Evolutionary conservation across 2,797 vertebrate species (phyloP).

Genomic region (Acropternis orthonyx): DNA sequence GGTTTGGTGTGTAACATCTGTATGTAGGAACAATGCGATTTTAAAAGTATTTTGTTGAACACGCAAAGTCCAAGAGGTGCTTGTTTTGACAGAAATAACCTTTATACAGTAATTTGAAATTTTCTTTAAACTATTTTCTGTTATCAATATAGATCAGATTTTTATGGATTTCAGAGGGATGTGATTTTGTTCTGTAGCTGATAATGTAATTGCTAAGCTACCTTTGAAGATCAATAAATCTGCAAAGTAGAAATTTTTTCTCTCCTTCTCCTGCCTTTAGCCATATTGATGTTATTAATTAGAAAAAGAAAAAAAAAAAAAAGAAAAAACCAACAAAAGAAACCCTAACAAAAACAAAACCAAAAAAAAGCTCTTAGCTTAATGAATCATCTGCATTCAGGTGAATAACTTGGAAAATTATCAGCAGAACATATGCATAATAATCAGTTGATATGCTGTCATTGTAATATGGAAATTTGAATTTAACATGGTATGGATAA

Average conservation of each 20-base stretch:
- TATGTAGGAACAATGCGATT: not conserved
- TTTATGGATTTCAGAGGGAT: not conserved
- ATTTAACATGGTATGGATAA: not conserved
- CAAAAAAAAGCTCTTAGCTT: not conserved
- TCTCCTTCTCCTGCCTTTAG: not conserved
- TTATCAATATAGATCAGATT: not conserved
- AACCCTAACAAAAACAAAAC: not conserved
- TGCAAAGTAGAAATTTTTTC: not conserved
- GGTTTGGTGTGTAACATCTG: not conserved
- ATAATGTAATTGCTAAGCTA: not conserved
- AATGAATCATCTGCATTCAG: not conserved
- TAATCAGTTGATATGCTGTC: not conserved
- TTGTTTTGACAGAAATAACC: conserved; percentile 1
- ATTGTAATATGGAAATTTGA: not conserved
- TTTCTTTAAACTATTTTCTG: conserved; percentile 1
- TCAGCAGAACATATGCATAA: not conserved
- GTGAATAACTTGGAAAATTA: not conserved
- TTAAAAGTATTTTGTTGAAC: not conserved
- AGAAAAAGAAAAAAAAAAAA: not conserved
- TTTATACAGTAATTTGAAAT: not conserved
- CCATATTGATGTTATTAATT: not conserved
- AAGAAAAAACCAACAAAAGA: not conserved
- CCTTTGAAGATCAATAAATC: not conserved
- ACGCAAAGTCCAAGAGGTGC: not conserved
- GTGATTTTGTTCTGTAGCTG: not conserved